Base-by-base conservation (phyloP, 2,888 invertebrate species). In the Ochlodes sylvanus region DNA sequence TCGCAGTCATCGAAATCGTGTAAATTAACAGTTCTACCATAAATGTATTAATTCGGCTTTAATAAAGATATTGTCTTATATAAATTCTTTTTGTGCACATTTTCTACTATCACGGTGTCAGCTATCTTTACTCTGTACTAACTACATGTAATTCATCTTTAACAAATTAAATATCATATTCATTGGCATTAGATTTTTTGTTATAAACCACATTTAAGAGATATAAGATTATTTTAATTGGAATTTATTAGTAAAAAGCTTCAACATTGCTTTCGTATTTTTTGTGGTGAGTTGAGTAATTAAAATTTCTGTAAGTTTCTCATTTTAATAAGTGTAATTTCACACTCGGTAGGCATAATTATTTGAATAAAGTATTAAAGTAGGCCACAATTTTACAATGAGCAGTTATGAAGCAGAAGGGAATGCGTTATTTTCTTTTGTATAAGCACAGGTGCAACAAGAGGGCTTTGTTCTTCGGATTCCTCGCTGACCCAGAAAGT, bases 161-260 rank as follows among this genome's bases (percentile, higher is more conserved):
- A 80, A 84, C 78, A 70, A 34, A 81, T 84, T 84, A 84, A 85
- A 84, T 65, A 69, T 72, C 79, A 78, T 83, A 77, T 78, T 70
- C 76, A 79, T 77, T 73, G 71, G 71, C 69, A 72, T 67, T 66
- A 70, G 74, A 77, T 77, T 77, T 77, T 79, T 78, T 79, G 77
- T 77, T 79, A 69, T 34, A 69, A 73, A 58, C 58, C 63, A 75
- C 10, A 34, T 41, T 42, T 42, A 12, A 38, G 7, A 9, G n/a
- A 27, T 10, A 21, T 21, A 27, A 52, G 21, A 5, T 21, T 15
- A 7, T 5, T 38, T 54, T 21, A 50, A 62, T 52, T 54, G 21
- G 54, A 42, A 15, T 27, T 63, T 27, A 27, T 55, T 42, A 63
- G n/a, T 63, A 27, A 47, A 50, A 15, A 55, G 1, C 1, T 34